Base-by-base conservation (phyloP, 2,888 invertebrate species). In the Folsomia candida region DNA sequence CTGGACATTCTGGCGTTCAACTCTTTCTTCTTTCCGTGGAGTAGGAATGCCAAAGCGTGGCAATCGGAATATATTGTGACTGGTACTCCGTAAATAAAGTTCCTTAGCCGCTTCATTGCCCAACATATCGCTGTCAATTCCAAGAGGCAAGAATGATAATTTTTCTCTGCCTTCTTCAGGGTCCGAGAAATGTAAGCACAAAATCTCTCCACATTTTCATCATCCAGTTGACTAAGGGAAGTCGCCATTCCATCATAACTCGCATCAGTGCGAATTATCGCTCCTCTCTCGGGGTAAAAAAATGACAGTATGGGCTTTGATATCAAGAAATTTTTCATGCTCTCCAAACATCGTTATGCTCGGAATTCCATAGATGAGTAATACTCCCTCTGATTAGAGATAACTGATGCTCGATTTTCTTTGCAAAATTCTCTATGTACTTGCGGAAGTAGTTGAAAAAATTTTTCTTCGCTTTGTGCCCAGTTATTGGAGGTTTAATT, bases 141-240 rank as follows among this genome's bases (percentile, higher is more conserved):
- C n/a, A 62, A 29, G 3, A 25, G 28, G 3, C 11, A 9, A 14
- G 37, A 9, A 29, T 22, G 37, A n/a, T n/a, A n/a, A n/a, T n/a
- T n/a, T 25, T 29, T 27, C 22, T 62, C 62, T 6, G 62, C 37
- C 20, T 27, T 27, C 18, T 37, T 62, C 3, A 62, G 22, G 18
- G 62, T 29, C 18, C 62, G 6, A n/a, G 62, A 62, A 29, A 62
- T 62, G 22, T n/a, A 62, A 3, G 62, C 62, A 29, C 20, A 22
- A n/a, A 26, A 26, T 9, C 26, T 27, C 22, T 62, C 62, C 18
- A n/a, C 9, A 9, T 29, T 29, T n/a, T n/a, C n/a, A 14, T 62
- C 62, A 29, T 29, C 3, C 3, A 29, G 4, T 29, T 62, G 62
- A 29, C n/a, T 29, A 29, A 62, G 37, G 9, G 24, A 6, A n/a